Evolutionary conservation across 1,140 invertebrate species (phyloP), one percentile per base, ranked within the genome.

Genomic region (Calliopsis andreniformis): DNA sequence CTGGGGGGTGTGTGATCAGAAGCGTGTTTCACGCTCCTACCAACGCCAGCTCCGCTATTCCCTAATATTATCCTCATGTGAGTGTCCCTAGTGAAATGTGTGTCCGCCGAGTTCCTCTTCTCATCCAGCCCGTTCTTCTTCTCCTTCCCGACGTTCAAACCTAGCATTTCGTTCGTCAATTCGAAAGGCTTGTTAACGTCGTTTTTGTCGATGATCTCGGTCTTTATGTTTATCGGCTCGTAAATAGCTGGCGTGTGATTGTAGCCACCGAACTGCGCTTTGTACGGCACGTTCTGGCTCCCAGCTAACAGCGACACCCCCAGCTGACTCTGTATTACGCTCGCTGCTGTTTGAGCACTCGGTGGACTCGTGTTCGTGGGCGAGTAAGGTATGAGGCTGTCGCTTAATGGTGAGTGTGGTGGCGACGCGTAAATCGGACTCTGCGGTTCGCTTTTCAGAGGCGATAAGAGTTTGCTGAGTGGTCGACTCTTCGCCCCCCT

Each of bases 31-130:
- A 93, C 89, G 75, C 92, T 92, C 55, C 94, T 90, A 4, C 89
- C 87, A 62, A 89, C 89, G 55, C 87, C 92, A 49, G 89, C 90
- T n/a, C 93, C 92, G 51, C 92, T 93, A 71, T 93, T 94, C 4
- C 97, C 97, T 73, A 98, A 91, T 86, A 98, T 97, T 76, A 97
- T 97, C 82, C 96, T 93, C 97, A 98, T 97, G 84, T 98, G 97
- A 10, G 97, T 97, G 89, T 98, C 96, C 10, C 96, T 93, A 39
- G 96, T 96, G 90, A 97, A 97, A 87, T 97, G 96, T 20, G 92
- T 92, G 78, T 93, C 92, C 30, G 95, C 92, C 3, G 92, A 92
- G 68, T 87, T 89, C 58, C 88, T 88, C 64, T 90, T 91, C 2
- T 92, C 90, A 25, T 91, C 89, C 12, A 83, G 66, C 0, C 77